Evolutionary conservation across 2,888 invertebrate genomes (phyloP).

Genomic region (Hypomecis punctinalis): DNA sequence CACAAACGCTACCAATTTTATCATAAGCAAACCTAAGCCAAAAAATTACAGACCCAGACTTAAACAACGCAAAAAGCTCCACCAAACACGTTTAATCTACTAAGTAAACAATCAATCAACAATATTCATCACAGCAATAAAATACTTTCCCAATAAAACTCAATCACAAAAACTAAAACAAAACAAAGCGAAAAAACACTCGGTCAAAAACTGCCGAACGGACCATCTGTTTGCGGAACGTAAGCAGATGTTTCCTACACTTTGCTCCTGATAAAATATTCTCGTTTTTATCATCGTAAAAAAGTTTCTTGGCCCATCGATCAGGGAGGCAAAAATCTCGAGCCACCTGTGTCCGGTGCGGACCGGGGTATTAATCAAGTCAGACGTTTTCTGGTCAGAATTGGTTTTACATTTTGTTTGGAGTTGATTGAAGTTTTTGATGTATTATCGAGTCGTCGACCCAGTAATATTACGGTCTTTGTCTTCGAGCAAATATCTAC

Average conservation of each 20-base stretch:
- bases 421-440: too few species aligned
- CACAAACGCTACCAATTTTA: too few species aligned
- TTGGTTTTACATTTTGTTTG: too few species aligned
- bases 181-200: slow-evolving; percentile 16
- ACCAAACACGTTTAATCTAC: neutral
- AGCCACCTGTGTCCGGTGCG: slow-evolving; percentile 12
- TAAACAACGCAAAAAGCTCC: too few species aligned
- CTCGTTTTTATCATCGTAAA: slow-evolving; percentile 21
- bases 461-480: too few species aligned
- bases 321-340: slow-evolving; percentile 18
- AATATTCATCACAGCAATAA: neutral
- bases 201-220: slow-evolving; percentile 16
- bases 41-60: too few species aligned
- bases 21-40: too few species aligned
- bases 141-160: slow-evolving; percentile 1
- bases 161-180: slow-evolving; percentile 2
- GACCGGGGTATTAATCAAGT: neutral
- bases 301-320: slow-evolving; percentile 20
- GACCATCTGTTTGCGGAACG: slow-evolving; percentile 16
- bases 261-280: slow-evolving; percentile 20
- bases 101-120: neutral
- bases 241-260: slow-evolving; percentile 18
- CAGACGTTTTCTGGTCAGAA: too few species aligned
- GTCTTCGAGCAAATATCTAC: too few species aligned
- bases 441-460: too few species aligned